Base-by-base conservation (phyloP, 2,888 invertebrate species). In the Hirtodrosophila duncani region DNA sequence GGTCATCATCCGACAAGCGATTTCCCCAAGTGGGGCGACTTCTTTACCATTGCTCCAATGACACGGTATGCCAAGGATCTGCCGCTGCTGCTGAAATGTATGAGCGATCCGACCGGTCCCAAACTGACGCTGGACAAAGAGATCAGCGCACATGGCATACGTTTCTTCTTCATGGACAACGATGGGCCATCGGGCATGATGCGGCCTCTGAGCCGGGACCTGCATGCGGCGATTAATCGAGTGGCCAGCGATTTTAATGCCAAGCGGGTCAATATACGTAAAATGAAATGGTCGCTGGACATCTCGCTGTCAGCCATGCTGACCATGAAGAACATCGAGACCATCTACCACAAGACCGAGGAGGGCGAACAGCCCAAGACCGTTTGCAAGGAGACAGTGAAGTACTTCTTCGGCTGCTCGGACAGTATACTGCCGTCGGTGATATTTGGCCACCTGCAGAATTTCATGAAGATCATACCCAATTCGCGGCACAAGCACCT, bases 61-160 rank as follows among this genome's bases (percentile, higher is more conserved):
- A 91, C 93, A 23, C 90, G 97, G 52, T 97, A 96, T 83, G 94
- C 96, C 6, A 91, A 91, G 67, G 98, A 98, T 86, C 86, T 98
- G 52, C 88, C 91, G 0, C 88, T 95, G 1, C 87, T 96, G 61
- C 88, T 96, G 24, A 92, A 92, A 81, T 90, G 92, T 11, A 88
- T 95, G 75, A 88, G 88, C 14, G 90, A 91, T 69, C 88, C 89
- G 0, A 87, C 88, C 16, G 86, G 87, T 3, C 85, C 86, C 1
- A 85, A 84, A 30, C 67, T 91, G 23, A 86, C 86, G 24, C 78
- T 91, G 5, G 87, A 89, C 37, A 85, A 89, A 63, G 86, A 86
- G 79, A 84, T 86, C 24, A 84, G 85, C 42, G 66, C 92, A 1
- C 89, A 89, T 27, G 90, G 92, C 60, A 83, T 96, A 20, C 92